Percentiles rank a stretch among this genome's conserved stretches.
These are phyloP conservation scores for Neodon shergylaensis DNA, from an alignment of 2,113 vertebrate species.

Conservation along the genomic window DNA sequence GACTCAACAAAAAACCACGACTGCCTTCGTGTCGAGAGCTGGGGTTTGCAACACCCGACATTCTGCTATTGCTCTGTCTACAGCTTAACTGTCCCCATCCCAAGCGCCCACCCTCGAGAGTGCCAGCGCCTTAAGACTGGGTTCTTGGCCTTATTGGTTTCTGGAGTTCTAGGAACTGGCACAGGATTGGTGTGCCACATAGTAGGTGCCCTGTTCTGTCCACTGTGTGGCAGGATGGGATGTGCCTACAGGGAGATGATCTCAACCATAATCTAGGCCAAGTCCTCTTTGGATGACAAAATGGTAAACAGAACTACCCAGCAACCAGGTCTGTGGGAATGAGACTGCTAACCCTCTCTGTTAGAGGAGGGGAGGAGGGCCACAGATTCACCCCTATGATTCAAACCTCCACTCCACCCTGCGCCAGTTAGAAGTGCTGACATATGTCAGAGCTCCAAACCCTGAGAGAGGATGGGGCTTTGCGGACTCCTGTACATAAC, in stretches of 20 bases:
- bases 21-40: not conserved
- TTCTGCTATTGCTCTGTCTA: not conserved
- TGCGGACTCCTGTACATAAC: not conserved
- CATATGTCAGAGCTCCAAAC: not conserved
- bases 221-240: not conserved
- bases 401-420: too few relatives aligned
- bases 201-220: not conserved
- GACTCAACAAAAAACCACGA: too few relatives aligned
- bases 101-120: not conserved
- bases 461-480: not conserved
- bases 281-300: not conserved
- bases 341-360: not conserved
- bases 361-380: not conserved
- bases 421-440: not conserved
- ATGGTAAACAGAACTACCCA: not conserved
- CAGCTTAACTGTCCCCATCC: not conserved
- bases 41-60: not conserved
- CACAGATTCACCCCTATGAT: not conserved
- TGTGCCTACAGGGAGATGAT: not conserved
- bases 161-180: not conserved
- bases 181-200: not conserved
- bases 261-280: not conserved
- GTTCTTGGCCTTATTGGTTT: not conserved
- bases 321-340: not conserved
- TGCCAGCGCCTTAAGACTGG: not conserved